Evolutionary conservation across 2,113 vertebrate species (phyloP).

Genomic region (Pagrus major): DNA sequence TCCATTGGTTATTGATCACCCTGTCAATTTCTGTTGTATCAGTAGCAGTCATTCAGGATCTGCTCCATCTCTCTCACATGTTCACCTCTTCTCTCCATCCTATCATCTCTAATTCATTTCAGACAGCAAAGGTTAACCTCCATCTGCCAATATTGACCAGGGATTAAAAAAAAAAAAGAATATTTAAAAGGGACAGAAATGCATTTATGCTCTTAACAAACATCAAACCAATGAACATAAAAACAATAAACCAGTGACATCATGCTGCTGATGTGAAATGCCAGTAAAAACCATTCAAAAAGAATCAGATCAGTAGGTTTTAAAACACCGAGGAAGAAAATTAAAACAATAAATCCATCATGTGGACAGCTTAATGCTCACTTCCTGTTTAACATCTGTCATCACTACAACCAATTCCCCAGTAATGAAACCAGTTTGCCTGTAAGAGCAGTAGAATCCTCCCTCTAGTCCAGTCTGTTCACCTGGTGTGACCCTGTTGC

Average conservation of each 20-base stretch:
- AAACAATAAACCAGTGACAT: not conserved
- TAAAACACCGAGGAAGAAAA: not conserved
- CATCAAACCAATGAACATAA: not conserved
- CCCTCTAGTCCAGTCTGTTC: not conserved
- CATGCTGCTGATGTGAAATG: not conserved
- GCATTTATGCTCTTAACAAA: not conserved
- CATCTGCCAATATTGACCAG: not conserved
- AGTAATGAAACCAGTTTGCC: not conserved
- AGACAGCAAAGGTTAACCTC: conserved; percentile 14
- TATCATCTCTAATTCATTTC: conserved; percentile 5
- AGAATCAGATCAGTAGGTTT: too few species aligned
- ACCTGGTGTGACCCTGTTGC: not conserved
- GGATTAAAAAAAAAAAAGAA: too few species aligned
- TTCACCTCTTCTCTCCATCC: not conserved
- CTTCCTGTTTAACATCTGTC: not conserved
- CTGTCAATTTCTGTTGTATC: not conserved
- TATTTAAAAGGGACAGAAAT: not conserved
- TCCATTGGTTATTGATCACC: not conserved
- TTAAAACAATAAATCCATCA: not conserved
- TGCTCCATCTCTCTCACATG: not conserved
- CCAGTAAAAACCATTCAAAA: not conserved
- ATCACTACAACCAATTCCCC: not conserved
- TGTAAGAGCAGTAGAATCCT: not conserved
- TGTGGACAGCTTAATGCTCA: not conserved
- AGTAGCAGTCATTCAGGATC: conserved; percentile 29